A percentile compares a stretch with the other conserved stretches of the same genome.
These are phyloP conservation scores for Dasysyrphus tricinctus DNA, from an alignment of 2,888 invertebrate genomes.

Conservation along the genomic window DNA sequence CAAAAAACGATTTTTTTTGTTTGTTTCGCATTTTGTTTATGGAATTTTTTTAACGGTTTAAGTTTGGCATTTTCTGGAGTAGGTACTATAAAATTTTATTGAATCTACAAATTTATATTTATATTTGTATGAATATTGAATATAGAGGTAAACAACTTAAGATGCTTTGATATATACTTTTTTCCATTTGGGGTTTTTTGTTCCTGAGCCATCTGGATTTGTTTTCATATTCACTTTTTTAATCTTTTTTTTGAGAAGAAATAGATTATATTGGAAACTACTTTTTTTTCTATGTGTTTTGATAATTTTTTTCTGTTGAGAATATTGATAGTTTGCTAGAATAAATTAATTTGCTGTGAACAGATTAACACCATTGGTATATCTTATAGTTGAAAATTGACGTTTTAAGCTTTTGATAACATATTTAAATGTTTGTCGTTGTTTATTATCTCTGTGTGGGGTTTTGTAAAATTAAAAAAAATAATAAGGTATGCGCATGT, in stretches of 20 bases:
- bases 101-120: constrained; percentile 6
- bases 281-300: not conserved
- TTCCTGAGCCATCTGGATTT: constrained; percentile 46
- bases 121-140: not conserved
- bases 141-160: not conserved
- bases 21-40: not conserved
- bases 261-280: not conserved
- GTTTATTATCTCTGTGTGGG: not conserved
- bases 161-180: constrained; percentile 9
- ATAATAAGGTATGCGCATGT: constrained; percentile 6
- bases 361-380: not conserved
- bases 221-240: not conserved
- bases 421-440: constrained; percentile 14
- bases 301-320: not conserved
- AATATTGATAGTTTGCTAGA: not conserved
- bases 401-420: not conserved
- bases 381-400: not conserved
- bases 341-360: not conserved
- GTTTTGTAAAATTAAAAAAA: not conserved
- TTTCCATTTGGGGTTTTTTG: not conserved
- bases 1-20: not conserved
- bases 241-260: not conserved
- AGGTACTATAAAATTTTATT: constrained; percentile 29
- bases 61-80: not conserved
- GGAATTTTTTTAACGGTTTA: constrained; percentile 3